Evolutionary conservation across 2,888 invertebrate species (phyloP).

Genomic region (Hirtodrosophila alboralis): DNA sequence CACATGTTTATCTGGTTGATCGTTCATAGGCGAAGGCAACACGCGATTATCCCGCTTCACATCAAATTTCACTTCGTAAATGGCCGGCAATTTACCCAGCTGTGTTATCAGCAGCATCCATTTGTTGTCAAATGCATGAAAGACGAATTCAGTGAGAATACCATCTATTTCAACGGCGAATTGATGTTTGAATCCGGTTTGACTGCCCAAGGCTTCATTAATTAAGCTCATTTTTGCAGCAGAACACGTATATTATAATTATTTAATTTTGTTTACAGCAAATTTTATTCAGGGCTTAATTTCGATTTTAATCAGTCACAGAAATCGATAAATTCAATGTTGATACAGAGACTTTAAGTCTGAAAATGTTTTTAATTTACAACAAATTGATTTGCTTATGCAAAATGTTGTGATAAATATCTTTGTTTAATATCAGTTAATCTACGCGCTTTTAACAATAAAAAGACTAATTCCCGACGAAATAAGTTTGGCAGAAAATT

Average conservation of each 20-base stretch:
- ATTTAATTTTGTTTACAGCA: not conserved
- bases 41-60: slow-evolving; percentile 59
- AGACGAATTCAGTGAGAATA: slow-evolving; percentile 78
- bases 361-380: too few relatives aligned
- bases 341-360: too few relatives aligned
- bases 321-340: too few relatives aligned
- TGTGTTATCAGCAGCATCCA: slow-evolving; percentile 82
- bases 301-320: too few relatives aligned
- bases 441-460: too few relatives aligned
- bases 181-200: slow-evolving; percentile 74
- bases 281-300: too few relatives aligned
- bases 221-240: slow-evolving; percentile 25
- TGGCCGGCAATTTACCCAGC: slow-evolving; percentile 77
- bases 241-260: not conserved
- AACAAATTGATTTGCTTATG: too few relatives aligned
- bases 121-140: slow-evolving; percentile 80
- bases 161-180: slow-evolving; percentile 73
- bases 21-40: slow-evolving; percentile 34
- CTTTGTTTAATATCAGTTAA: too few relatives aligned
- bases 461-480: too few relatives aligned
- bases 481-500: too few relatives aligned
- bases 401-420: too few relatives aligned
- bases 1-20: slow-evolving; percentile 64
- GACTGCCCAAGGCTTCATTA: not conserved
- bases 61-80: slow-evolving; percentile 80